Base-by-base conservation (phyloP, 2,113 vertebrate species). In the Mirounga angustirostris region DNA sequence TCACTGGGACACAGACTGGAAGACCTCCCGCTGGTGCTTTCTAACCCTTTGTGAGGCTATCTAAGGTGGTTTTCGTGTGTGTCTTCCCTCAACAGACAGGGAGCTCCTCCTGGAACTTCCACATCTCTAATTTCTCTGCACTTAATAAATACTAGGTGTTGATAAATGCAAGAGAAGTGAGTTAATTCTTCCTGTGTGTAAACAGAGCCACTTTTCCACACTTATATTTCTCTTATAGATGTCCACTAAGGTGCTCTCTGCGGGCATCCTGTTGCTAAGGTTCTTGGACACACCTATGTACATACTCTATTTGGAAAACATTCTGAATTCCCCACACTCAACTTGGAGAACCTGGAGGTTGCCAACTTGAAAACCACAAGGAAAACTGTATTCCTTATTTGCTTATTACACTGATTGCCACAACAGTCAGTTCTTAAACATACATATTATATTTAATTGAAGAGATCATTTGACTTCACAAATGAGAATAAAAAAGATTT, bases 281-380 rank as follows among this genome's bases (percentile, higher is more conserved):
- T 26, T 83, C 81, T 13, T 10, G 14, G 59, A 89, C 61, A 36
- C 15, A 65, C 26, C 12, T 4, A 50, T 3, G 56, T 24, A 63
- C 19, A 12, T 4, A 22, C 24, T n/a, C 18, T 19, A 50, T 50
- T 24, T 59, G 40, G 90, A 63, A 92, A 80, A 82, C 87, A 84
- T 52, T 78, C 85, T n/a, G 73, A 36, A 78, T 59, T 56, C 11
- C 50, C 50, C 16, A 52, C 0, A 9, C 22, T 95, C 61, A 71
- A 26, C 61, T 22, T 59, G 1, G 26, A 88, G 50, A 95, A 95
- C 43, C 12, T 82, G 24, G 30, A 85, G 46, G 52, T 7, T 83
- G 71, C 18, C 83, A 95, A 79, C 11, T n/a, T 94, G 58, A 61
- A 94, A 90, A 89, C 13, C 30, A 89, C 16, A 71, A 69, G 16